Evolutionary conservation across 2,113 vertebrate species (phyloP).

Genomic region (Micronycteris hirsuta): DNA sequence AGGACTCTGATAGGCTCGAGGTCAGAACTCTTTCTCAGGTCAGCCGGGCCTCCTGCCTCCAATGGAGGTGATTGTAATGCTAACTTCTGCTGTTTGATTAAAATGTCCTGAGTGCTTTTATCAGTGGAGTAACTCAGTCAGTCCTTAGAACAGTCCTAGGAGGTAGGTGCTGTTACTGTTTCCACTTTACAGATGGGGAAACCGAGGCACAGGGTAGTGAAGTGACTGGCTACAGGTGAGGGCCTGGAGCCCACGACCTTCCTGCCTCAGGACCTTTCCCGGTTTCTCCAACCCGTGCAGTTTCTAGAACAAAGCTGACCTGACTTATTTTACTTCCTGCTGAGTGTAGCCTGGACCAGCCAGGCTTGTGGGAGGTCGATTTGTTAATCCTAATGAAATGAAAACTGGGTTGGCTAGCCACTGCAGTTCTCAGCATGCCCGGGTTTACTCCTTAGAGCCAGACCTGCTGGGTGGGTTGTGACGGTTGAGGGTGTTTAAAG

Average conservation of each 20-base stretch:
- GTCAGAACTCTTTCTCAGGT: not conserved
- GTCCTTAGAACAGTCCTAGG: not conserved
- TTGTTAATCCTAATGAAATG: not conserved
- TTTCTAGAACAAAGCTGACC: not conserved
- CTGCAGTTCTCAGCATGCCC: fast-evolving
- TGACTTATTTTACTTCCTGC: not conserved
- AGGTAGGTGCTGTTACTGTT: not conserved
- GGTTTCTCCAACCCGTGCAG: not conserved
- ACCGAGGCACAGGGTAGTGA: not conserved
- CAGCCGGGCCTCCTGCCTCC: not conserved
- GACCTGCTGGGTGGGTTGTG: not conserved
- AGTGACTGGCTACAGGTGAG: not conserved
- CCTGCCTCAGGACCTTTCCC: not conserved
- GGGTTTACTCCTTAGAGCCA: not conserved
- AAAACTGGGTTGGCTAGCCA: no score
- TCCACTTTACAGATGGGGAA: not conserved
- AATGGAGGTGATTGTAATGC: not conserved
- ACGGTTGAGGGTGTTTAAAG: not conserved
- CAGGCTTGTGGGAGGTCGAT: not conserved
- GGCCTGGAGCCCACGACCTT: no score
- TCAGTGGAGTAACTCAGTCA: not conserved
- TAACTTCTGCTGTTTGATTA: not conserved
- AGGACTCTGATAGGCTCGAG: not conserved
- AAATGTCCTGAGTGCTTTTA: not conserved
- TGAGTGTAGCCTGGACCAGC: not conserved